Conservation (phyloP, 2,113 vertebrate genomes). For the Calidris pugnax region DNA sequence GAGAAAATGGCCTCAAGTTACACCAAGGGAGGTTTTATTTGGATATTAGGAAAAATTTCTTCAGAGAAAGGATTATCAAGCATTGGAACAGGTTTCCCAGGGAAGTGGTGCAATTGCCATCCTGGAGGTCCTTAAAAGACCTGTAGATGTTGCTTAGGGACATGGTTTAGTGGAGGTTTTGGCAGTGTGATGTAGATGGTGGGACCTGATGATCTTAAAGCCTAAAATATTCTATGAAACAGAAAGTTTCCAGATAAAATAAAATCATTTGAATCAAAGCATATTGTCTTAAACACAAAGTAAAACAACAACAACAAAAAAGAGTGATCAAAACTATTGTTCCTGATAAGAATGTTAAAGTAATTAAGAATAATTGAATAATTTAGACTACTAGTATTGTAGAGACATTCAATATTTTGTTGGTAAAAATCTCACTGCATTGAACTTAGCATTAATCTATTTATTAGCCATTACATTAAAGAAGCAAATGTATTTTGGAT, state of each 20-base stretch:
- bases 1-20: not conserved
- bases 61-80: not conserved
- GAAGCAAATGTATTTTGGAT: not conserved
- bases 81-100: not conserved
- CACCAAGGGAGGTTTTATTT: not conserved
- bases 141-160: not conserved
- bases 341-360: not conserved
- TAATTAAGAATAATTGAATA: not conserved
- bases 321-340: not conserved
- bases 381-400: not conserved
- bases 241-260: not conserved
- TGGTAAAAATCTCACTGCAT: not conserved
- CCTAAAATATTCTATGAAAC: not conserved
- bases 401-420: not conserved
- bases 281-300: not conserved
- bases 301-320: not conserved
- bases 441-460: not conserved
- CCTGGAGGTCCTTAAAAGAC: not conserved
- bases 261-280: not conserved
- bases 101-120: not conserved
- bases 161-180: not conserved
- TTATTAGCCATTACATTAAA: not conserved
- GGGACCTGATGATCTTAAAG: not conserved
- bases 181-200: not conserved
- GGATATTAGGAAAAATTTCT: not conserved